Evolutionary conservation across 2,113 vertebrate species (phyloP).

Genomic region (Dendropsophus ebraccatus): DNA sequence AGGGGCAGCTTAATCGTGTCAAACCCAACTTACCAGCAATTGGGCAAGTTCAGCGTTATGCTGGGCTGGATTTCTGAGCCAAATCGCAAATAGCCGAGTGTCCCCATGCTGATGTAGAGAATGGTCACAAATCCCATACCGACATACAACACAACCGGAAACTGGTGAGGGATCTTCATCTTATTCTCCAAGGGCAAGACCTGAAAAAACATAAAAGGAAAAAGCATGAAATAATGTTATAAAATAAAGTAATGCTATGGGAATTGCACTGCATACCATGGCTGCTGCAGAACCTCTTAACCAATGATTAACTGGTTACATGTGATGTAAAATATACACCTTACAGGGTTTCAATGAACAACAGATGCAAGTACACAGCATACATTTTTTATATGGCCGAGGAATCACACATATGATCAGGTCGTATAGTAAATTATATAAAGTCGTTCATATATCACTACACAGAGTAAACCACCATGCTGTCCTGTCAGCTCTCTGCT

Average conservation of each 20-base stretch:
- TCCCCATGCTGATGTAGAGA: slow-evolving; percentile 88
- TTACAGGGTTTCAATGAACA: too few relatives aligned
- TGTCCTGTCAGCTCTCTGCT: not conserved
- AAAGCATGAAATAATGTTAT: not conserved
- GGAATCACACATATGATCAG: too few relatives aligned
- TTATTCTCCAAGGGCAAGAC: slow-evolving; percentile 96
- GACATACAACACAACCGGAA: slow-evolving; percentile 80
- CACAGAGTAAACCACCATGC: not conserved
- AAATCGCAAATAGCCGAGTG: slow-evolving; percentile 90
- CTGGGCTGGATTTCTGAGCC: slow-evolving; percentile 81
- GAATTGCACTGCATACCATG: not conserved
- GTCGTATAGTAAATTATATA: not conserved
- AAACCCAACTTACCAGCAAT: slow-evolving; percentile 89
- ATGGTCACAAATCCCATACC: slow-evolving; percentile 88
- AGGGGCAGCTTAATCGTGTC: too few relatives aligned
- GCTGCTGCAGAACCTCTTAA: not conserved
- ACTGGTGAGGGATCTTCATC: slow-evolving; percentile 88
- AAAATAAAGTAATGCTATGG: not conserved
- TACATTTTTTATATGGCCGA: too few relatives aligned
- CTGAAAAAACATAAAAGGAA: slow-evolving; percentile 66
- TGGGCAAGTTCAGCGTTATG: slow-evolving; percentile 94
- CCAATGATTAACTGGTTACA: not conserved
- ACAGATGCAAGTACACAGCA: too few relatives aligned
- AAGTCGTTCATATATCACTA: not conserved
- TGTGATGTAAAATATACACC: too few relatives aligned